phyloP scores from a whole-genome alignment of 2,113 vertebrate species.

The Pseudorasbora parva region DNA sequence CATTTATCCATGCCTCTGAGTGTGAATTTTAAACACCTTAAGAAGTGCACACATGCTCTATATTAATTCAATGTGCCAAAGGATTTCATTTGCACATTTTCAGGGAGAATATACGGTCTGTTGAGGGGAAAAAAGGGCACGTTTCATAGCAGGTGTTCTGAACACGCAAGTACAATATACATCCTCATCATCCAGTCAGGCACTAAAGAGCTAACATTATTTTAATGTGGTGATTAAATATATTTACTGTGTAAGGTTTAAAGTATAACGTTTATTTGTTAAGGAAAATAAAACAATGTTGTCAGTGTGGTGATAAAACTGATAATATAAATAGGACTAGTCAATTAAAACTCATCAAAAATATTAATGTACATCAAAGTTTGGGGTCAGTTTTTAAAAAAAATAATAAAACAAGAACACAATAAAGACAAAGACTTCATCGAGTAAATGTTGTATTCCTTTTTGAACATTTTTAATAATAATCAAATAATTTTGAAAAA shows the following conservation, averaged over 20 bases:
- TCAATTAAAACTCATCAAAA: neutral
- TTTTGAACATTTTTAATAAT: too few species aligned
- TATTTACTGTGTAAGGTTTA: neutral
- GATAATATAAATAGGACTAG: neutral
- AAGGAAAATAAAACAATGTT: neutral
- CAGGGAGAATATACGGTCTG: conserved; percentile 41
- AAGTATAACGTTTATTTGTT: neutral
- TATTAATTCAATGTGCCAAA: conserved; percentile 53
- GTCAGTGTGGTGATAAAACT: neutral
- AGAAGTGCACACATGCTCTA: conserved; percentile 56
- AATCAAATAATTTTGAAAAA: too few species aligned
- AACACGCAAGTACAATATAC: conserved; percentile 7
- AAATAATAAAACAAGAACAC: too few species aligned
- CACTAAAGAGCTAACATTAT: neutral
- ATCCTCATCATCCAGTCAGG: neutral
- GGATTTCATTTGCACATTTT: conserved; percentile 62
- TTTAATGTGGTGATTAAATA: conserved; percentile 1
- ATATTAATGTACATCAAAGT: too few species aligned
- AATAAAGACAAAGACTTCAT: neutral
- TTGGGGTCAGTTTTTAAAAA: too few species aligned
- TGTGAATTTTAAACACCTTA: conserved; percentile 72
- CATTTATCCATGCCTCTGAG: conserved; percentile 67
- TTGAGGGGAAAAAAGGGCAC: neutral
- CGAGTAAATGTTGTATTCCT: too few species aligned
- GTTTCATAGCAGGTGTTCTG: conserved; percentile 10